Base-by-base conservation (phyloP, 2,888 invertebrate species). In the Pteria penguin region DNA sequence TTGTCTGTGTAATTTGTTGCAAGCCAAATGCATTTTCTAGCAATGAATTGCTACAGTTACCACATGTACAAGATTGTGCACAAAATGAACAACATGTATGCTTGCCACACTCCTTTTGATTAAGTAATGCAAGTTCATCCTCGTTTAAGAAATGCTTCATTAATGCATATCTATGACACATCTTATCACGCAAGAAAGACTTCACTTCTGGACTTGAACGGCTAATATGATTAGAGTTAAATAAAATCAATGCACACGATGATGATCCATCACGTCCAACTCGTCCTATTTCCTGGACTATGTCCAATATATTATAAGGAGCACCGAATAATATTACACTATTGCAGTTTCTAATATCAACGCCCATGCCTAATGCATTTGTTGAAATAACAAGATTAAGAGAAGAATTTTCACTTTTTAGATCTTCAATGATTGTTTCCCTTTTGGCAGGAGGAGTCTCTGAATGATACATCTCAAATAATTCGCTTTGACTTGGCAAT, bases 401-500 rank as follows among this genome's bases (percentile, higher is more conserved):
- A 2, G 2, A 11, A 31, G 33, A 32, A 45, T 61, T 8, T 29
- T n/a, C n/a, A n/a, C n/a, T n/a, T n/a, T n/a, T n/a, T n/a, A n/a
- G n/a, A n/a, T n/a, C n/a, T n/a, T n/a, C n/a, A 5, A 74, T n/a
- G 29, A 79, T 68, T 33, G 36, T 18, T 3, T 58, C 11, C 58
- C 76, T 79, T 2, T 68, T 68, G 8, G n/a, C 32, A 24, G 55
- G 60, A 22, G 58, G 22, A 2, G 76, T 76, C 29, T 76, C 74
- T 24, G 79, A 79, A 67, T 76, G 72, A 74, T 54, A 76, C 76
- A 79, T 79, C 3, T 71, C 65, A 60, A 72, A 27, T 1, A 33
- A 32, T 2, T 27, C 31, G 24, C 11, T 31, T n/a, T 11, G 14
- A 8, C 61, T 18, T n/a, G 52, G 55, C 8, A 60, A 8, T 67